phyloP scores from a whole-genome alignment of 2,888 invertebrate genomes.

The Pristionchus japonicus region DNA sequence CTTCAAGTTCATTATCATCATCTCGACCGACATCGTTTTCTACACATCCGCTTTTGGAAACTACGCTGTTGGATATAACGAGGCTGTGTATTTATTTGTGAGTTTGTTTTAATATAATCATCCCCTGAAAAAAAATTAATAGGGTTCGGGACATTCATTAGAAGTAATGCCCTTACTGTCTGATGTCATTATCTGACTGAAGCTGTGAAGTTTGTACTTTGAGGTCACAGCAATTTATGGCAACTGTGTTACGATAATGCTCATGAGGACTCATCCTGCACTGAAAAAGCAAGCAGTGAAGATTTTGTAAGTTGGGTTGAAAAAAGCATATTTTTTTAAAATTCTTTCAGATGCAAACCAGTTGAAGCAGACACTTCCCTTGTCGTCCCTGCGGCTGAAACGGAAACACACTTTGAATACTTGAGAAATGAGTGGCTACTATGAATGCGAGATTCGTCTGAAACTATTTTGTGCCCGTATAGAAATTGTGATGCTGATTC shows the following conservation, averaged over 20 bases:
- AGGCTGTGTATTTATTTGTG: background rate
- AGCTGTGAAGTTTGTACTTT: too few species aligned
- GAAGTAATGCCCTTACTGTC: too few species aligned
- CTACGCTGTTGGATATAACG: background rate
- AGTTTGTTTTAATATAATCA: too few species aligned
- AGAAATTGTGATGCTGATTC: too few species aligned
- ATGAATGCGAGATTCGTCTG: too few species aligned
- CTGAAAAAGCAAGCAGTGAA: background rate
- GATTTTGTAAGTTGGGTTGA: background rate
- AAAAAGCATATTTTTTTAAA: background rate
- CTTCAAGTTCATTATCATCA: background rate
- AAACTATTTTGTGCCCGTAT: too few species aligned
- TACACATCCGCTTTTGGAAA: background rate
- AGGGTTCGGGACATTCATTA: background rate
- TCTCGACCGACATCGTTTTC: background rate
- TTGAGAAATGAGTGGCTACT: background rate
- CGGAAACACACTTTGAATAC: background rate
- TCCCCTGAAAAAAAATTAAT: too few species aligned
- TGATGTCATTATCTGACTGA: too few species aligned
- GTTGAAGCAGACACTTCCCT: background rate
- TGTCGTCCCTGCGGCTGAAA: background rate
- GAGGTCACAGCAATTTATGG: background rate
- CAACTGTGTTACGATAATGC: background rate
- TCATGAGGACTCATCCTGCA: background rate
- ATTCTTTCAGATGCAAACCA: background rate